Base-by-base conservation (phyloP, 2,113 vertebrate genomes). In the Callocephalon fimbriatum region DNA sequence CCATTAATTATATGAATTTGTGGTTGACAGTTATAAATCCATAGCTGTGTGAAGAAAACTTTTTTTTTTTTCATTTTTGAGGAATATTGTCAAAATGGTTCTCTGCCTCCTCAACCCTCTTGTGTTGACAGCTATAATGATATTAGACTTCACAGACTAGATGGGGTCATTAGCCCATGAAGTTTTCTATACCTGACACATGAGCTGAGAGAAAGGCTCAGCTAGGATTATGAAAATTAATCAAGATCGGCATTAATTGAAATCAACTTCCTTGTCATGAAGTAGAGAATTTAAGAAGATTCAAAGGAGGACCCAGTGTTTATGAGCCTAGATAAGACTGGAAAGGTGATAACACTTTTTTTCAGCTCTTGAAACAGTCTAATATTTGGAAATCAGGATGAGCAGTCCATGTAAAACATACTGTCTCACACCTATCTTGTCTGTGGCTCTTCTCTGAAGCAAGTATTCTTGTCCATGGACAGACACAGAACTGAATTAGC, bases 151-250 rank as follows among this genome's bases (percentile, higher is more conserved):
- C 63, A 51, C 72, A 88, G 61, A 81, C 65, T 78, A 50, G 40
- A 67, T 78, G 44, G 32, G 26, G 23, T 87, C n/a, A 68, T 91
- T 95, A 97, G 88, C 62, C 80, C 72, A 35, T 73, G 80, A 93
- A 70, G 70, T 65, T 48, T 91, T 62, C 58, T 87, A 58, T 58
- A 79, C n/a, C 68, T 91, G 82, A 77, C 81, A 79, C 27, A 42
- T 85, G 59, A 91, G 53, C 76, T 85, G 56, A 85, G 40, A 68
- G 62, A 88, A 93, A 79, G 42, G 40, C 45, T 95, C 73, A 68
- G n/a, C 62, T 89, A 85, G 32, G 44, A 35, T 54, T 79, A 32
- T 54, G 66, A 93, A 91, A 94, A 97, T 75, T 92, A 75, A 92
- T 95, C 61, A 81, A 76, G 67, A 88, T 82, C 61, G 79, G 12